Conservation (phyloP, 2,797 vertebrate genomes). For the Gallinago solitaria region DNA sequence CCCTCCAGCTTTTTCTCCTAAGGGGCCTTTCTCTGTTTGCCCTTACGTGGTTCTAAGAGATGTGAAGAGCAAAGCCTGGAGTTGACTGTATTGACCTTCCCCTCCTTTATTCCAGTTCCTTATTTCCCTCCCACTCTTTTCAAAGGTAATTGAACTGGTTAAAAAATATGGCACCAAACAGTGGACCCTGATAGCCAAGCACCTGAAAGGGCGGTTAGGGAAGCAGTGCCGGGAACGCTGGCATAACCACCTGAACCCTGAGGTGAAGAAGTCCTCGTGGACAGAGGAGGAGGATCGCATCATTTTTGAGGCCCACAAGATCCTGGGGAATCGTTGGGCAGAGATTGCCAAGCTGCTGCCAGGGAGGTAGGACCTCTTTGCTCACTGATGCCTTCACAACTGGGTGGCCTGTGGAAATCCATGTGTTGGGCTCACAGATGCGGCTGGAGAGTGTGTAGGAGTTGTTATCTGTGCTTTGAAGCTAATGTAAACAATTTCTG, state of each 20-base stretch:
- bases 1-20: not conserved
- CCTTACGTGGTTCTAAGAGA: not conserved
- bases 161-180: conserved; percentile 95
- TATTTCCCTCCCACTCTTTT: not conserved
- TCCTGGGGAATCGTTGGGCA: conserved; percentile 97
- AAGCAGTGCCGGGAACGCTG: conserved; percentile 98
- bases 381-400: not conserved
- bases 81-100: not conserved
- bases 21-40: not conserved
- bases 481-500: not conserved
- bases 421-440: not conserved
- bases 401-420: not conserved
- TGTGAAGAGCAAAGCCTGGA: not conserved
- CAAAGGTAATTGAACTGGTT: conserved; percentile 94
- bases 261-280: conserved; percentile 98
- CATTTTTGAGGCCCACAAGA: conserved; percentile 93
- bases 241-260: conserved; percentile 98
- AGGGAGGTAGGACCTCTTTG: conserved; percentile 83
- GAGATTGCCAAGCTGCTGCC: conserved; percentile 98
- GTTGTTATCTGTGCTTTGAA: not conserved
- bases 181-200: conserved; percentile 95
- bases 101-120: not conserved
- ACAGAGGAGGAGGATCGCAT: conserved; percentile 95
- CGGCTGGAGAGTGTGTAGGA: not conserved
- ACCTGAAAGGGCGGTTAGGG: conserved; percentile 93